These are phyloP conservation scores for Volucella zonaria DNA, from an alignment of 2,888 invertebrate genomes.

Conservation along the genomic window DNA sequence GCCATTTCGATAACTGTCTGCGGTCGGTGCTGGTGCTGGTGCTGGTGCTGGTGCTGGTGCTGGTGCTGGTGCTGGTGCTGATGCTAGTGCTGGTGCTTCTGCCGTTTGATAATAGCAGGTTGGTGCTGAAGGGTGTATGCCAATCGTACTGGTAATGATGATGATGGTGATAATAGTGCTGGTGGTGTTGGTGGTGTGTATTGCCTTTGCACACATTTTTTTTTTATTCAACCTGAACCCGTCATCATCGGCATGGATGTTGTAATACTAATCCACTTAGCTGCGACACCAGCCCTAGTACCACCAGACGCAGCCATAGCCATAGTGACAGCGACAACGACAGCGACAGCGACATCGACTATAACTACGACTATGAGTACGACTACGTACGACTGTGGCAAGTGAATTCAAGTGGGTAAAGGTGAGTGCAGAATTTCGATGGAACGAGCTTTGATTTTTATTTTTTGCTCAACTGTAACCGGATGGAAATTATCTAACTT, in stretches of 20 bases:
- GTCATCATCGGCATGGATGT: constrained; percentile 60
- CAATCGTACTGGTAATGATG: no score
- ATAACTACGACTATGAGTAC: constrained; percentile 4
- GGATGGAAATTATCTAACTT: constrained; percentile 70
- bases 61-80: constrained; percentile 1
- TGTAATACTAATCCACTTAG: constrained; percentile 74
- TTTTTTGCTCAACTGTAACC: constrained; percentile 46
- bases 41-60: neutral
- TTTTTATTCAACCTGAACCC: constrained; percentile 18
- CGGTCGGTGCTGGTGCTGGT: neutral
- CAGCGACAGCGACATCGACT: constrained; percentile 27
- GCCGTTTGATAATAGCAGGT: neutral
- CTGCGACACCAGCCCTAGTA: constrained; percentile 27
- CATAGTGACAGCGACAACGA: neutral
- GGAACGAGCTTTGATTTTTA: constrained; percentile 66
- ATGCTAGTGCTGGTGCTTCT: neutral
- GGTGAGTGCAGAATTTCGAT: constrained; percentile 68
- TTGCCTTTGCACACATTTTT: constrained; percentile 34
- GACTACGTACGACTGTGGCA: constrained; percentile 46
- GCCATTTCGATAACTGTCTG: constrained; percentile 55
- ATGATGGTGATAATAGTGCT: neutral
- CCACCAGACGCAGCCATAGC: no score
- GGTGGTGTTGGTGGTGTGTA: constrained; percentile 34
- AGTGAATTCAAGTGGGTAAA: constrained; percentile 72
- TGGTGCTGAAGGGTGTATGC: constrained; percentile 1